Conservation (phyloP, 2,113 vertebrate genomes). For the Speoplatyrhinus poulsoni region DNA sequence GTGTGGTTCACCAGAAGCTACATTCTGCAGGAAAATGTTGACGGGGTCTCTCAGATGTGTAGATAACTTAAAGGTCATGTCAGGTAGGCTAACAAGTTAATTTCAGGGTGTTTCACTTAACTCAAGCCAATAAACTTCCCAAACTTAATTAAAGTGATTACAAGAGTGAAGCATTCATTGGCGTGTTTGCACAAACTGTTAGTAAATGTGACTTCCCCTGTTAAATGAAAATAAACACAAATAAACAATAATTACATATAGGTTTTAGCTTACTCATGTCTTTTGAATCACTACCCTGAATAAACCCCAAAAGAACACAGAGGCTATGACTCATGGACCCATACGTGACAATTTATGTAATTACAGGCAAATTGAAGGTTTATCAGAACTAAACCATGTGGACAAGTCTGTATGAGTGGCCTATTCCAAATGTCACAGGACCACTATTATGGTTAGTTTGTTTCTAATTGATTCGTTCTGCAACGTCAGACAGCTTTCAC, state of each 20-base stretch:
- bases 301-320: conserved; percentile 67
- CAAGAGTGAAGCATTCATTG: conserved; percentile 58
- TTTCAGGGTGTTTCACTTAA: conserved; percentile 49
- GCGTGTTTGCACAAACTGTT: conserved; percentile 67
- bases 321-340: conserved; percentile 63
- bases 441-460: conserved; percentile 18
- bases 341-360: conserved; percentile 67
- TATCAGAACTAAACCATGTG: conserved; percentile 57
- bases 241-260: conserved; percentile 78
- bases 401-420: conserved; percentile 36
- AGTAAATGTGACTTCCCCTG: conserved; percentile 65
- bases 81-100: conserved; percentile 55
- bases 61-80: conserved; percentile 34
- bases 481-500: neutral
- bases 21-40: conserved; percentile 10
- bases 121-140: conserved; percentile 54
- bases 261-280: conserved; percentile 68
- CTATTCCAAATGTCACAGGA: conserved; percentile 19
- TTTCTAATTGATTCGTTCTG: conserved; percentile 26
- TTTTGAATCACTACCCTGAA: conserved; percentile 74
- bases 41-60: conserved; percentile 13
- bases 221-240: conserved; percentile 82
- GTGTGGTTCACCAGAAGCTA: conserved; percentile 2
- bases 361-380: conserved; percentile 73
- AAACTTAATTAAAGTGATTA: conserved; percentile 63